phyloP scores from a whole-genome alignment of 2,113 vertebrate genomes.

The Sebastes schlegelii region DNA sequence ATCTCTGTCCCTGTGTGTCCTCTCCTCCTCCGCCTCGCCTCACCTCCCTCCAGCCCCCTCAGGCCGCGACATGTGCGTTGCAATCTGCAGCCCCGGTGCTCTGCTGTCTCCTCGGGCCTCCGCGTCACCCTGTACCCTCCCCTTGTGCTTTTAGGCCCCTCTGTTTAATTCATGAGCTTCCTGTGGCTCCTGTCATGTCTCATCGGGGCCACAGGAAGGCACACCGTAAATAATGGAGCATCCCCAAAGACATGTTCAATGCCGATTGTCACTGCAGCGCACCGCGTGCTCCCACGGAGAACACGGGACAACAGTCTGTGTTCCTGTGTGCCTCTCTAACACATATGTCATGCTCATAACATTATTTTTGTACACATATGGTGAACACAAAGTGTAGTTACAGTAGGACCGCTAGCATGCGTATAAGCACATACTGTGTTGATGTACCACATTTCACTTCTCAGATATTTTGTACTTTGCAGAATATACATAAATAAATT shows the following conservation, averaged over 20 bases:
- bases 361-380: slow-evolving; percentile 55
- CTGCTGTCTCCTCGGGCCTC: slow-evolving; percentile 64
- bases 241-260: slow-evolving; percentile 75
- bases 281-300: slow-evolving; percentile 48
- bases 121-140: slow-evolving; percentile 63
- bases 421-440: slow-evolving; percentile 2
- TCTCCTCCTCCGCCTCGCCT: slow-evolving; percentile 18
- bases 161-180: slow-evolving; percentile 86
- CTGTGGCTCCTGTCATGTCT: slow-evolving; percentile 85
- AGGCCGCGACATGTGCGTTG: slow-evolving; percentile 65
- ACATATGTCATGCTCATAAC: slow-evolving; percentile 50
- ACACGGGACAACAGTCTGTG: slow-evolving; percentile 42
- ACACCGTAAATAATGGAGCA: slow-evolving; percentile 85
- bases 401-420: neutral
- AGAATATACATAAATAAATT: neutral
- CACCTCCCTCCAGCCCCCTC: slow-evolving; percentile 49
- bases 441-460: slow-evolving; percentile 5
- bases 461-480: neutral
- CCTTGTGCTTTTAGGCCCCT: slow-evolving; percentile 80
- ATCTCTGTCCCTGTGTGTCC: slow-evolving; percentile 36
- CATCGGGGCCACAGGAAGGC: slow-evolving; percentile 82
- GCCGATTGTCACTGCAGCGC: slow-evolving; percentile 65
- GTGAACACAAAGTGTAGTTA: slow-evolving; percentile 8
- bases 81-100: slow-evolving; percentile 69
- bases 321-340: slow-evolving; percentile 43